These are phyloP conservation scores for Oncorhynchus tshawytscha DNA, from an alignment of 2,113 vertebrate species.

Conservation along the genomic window DNA sequence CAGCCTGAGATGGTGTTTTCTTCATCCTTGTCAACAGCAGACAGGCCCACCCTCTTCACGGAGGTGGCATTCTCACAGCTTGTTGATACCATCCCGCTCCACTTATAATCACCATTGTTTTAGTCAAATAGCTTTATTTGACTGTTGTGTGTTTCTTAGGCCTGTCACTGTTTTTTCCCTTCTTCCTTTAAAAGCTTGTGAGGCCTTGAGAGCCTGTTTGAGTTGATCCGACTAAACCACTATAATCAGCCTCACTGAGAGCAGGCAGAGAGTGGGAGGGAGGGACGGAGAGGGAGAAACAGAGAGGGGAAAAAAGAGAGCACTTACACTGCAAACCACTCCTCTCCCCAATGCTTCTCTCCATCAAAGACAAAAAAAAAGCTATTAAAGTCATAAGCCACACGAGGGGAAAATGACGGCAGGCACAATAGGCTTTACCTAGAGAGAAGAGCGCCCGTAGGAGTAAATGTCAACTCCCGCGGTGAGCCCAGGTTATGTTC, in stretches of 20 bases:
- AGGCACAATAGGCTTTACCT: slow-evolving; percentile 26
- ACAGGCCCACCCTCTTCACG: too few species aligned
- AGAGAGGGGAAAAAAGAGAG: not conserved
- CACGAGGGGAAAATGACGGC: slow-evolving; percentile 7
- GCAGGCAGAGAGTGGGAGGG: slow-evolving; percentile 18
- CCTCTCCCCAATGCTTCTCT: slow-evolving; percentile 5
- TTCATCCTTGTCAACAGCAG: not conserved
- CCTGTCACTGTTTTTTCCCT: not conserved
- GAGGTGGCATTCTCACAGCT: not conserved
- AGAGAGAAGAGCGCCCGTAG: slow-evolving; percentile 1
- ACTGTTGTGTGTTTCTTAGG: not conserved
- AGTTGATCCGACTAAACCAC: slow-evolving; percentile 32
- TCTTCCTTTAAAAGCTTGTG: slow-evolving; percentile 15
- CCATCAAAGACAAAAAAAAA: slow-evolving; percentile 17
- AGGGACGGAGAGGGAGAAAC: not conserved
- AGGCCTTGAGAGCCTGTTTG: slow-evolving; percentile 22
- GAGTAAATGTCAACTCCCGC: slow-evolving; percentile 50
- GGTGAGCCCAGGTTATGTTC: slow-evolving; percentile 25
- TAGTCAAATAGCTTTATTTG: slow-evolving; percentile 1
- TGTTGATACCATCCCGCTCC: not conserved
- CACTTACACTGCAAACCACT: not conserved
- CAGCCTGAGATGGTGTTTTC: not conserved
- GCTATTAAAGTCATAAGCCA: slow-evolving; percentile 39
- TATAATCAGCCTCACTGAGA: slow-evolving; percentile 24
- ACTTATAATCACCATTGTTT: not conserved